Percentiles rank a stretch among this genome's conserved stretches.
phyloP scores from a whole-genome alignment of 92 coral and sea anemone genomes.

The Desmophyllum pertusum region DNA sequence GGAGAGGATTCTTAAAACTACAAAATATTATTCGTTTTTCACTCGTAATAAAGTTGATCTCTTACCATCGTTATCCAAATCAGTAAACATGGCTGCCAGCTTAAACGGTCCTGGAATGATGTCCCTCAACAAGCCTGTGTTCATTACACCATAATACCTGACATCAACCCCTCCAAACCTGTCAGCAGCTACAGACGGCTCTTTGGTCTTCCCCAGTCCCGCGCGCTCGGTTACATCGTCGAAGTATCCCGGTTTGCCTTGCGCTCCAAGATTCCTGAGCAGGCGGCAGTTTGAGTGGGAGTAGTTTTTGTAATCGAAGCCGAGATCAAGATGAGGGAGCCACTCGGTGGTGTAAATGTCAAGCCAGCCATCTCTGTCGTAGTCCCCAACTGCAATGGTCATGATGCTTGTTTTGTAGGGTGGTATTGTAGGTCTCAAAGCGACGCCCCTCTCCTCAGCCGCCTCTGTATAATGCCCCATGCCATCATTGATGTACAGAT shows the following conservation, averaged over 20 bases:
- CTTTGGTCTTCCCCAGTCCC: constrained; percentile 72
- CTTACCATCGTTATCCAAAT: constrained; percentile 94
- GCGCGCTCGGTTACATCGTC: constrained; percentile 92
- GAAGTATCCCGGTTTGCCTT: constrained; percentile 92
- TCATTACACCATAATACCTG: constrained; percentile 84
- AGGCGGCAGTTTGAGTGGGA: constrained; percentile 84
- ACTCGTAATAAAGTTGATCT: neutral
- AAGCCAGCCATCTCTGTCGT: constrained; percentile 98
- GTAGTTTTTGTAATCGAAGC: constrained; percentile 91
- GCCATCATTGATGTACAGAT: constrained; percentile 90
- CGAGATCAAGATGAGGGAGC: constrained; percentile 97
- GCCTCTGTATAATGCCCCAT: constrained; percentile 96
- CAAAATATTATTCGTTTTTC: neutral
- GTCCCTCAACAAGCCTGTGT: constrained; percentile 84
- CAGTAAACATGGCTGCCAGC: constrained; percentile 91
- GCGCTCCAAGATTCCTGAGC: constrained; percentile 90
- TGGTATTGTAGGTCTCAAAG: constrained; percentile 77
- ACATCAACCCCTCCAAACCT: constrained; percentile 85
- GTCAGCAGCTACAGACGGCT: constrained; percentile 90
- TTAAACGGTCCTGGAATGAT: constrained; percentile 93
- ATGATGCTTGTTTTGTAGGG: constrained; percentile 95
- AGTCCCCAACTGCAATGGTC: constrained; percentile 94
- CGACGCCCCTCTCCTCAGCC: constrained; percentile 89
- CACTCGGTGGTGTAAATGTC: constrained; percentile 97
- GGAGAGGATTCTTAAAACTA: neutral